Evolutionary conservation across 2,797 vertebrate species (phyloP).

Genomic region (Somateria mollissima): DNA sequence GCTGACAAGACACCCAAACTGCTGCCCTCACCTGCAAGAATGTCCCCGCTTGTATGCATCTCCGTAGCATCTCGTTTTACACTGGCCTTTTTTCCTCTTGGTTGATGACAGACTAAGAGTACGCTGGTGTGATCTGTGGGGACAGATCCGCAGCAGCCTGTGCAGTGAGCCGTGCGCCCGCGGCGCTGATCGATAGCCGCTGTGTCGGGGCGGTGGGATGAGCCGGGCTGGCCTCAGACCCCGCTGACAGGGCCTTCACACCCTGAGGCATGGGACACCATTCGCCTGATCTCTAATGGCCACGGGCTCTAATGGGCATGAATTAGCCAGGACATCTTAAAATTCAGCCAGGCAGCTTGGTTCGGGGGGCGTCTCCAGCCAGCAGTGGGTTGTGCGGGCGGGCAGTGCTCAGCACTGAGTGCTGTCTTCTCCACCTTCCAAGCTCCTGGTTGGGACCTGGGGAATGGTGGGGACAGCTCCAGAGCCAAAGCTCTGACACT

Average conservation of each 20-base stretch:
- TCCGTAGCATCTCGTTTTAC: background rate
- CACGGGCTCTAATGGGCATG: background rate
- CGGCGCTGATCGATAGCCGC: slow-evolving; percentile 34
- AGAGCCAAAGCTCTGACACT: background rate
- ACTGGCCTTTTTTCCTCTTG: fast-evolving
- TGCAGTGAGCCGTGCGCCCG: background rate
- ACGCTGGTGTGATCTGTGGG: background rate
- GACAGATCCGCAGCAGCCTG: background rate
- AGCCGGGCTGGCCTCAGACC: background rate
- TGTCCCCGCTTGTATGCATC: background rate
- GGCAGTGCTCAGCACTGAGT: background rate
- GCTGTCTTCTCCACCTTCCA: background rate
- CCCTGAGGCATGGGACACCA: background rate
- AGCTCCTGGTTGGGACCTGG: background rate
- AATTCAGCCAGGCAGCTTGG: background rate
- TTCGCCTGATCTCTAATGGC: background rate
- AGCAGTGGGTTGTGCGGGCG: background rate
- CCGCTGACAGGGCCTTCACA: background rate
- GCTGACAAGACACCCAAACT: background rate
- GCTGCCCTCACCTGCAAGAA: background rate
- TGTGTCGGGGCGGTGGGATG: background rate
- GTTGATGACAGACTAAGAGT: background rate
- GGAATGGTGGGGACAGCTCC: background rate
- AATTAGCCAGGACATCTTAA: background rate
- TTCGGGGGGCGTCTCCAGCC: background rate